Evolutionary conservation across 2,797 vertebrate species (phyloP).

Genomic region (Hoplostethus atlanticus): DNA sequence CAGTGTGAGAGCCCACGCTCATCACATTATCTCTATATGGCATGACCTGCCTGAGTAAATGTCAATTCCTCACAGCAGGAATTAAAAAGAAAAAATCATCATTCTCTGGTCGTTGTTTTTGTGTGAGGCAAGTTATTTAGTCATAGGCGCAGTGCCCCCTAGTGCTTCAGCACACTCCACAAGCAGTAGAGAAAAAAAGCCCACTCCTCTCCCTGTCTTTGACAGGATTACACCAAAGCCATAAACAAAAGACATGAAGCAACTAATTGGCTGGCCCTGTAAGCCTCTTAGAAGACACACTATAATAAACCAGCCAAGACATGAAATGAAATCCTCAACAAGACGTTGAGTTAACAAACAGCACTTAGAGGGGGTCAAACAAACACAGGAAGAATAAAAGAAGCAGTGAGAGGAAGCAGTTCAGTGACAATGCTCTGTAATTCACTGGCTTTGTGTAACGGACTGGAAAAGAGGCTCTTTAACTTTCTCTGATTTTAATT

Average conservation of each 20-base stretch:
- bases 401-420: conserved; percentile 15
- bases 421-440: conserved; percentile 36
- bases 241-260: conserved; percentile 73
- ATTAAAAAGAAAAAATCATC: conserved; percentile 6
- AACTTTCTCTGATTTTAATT: conserved; percentile 15
- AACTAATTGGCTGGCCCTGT: conserved; percentile 66
- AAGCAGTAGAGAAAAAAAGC: conserved; percentile 24
- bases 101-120: conserved; percentile 28
- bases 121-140: conserved; percentile 38
- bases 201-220: conserved; percentile 50
- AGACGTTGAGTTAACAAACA: conserved; percentile 57
- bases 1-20: conserved; percentile 59
- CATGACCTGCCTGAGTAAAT: conserved; percentile 66
- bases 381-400: conserved; percentile 41
- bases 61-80: conserved; percentile 52
- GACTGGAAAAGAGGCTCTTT: neutral
- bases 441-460: conserved; percentile 7
- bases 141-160: conserved; percentile 64
- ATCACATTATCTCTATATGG: conserved; percentile 65
- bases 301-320: conserved; percentile 60
- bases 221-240: conserved; percentile 71
- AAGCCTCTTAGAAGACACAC: conserved; percentile 71
- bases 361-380: conserved; percentile 62
- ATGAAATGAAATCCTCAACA: conserved; percentile 59
- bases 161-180: conserved; percentile 59